Base-by-base conservation (phyloP, 30 jellyfish, hydroid and myxozoan species). In the Hydra vulgaris region DNA sequence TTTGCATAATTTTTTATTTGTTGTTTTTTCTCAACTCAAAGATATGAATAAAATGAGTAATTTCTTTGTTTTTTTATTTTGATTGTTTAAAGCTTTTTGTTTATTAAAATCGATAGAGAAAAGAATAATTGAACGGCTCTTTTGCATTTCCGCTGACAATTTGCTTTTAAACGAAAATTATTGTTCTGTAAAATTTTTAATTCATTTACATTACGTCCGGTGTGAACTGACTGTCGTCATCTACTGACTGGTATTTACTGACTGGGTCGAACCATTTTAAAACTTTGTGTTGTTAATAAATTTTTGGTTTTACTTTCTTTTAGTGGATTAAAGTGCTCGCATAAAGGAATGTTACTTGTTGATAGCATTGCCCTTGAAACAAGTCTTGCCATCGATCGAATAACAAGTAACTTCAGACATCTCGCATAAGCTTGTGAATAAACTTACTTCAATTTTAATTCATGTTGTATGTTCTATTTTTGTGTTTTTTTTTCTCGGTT, bases 301-400 rank as follows among this genome's bases (percentile, higher is more conserved):
- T 54, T 25, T 18, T 7, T 21, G n/a, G 67, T 16, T 18, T 22
- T 23, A n/a, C 12, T 85, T 79, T 54, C 18, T 73, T 79, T n/a
- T 79, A 87, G 95, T 15, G 91, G 91, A 27, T 66, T 87, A 8
- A 87, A 85, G 8, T 86, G 90, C 56, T 81, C 91, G 3, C 22
- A 27, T 54, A 77, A 66, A 40, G 96, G 96, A 27, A n/a, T 82
- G 72, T 83, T 76, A 15, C 53, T 87, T 40, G 73, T 82, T 17
- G 96, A 87, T 27, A 53, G 80, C 21, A 21, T 87, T 53, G 68
- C 83, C 71, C 73, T 89, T 5, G 88, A 87, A 16, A 76, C 82
- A 16, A 81, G 96, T 66, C 27, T 87, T 27, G 87, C 88, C 0
- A 15, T 87, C 70, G 93, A 87, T 68, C 75, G 75, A 68, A 68